Percentiles rank a stretch among this genome's conserved stretches.
Evolutionary conservation across 2,113 vertebrate genomes (phyloP).

Genomic region (Gasterosteus nipponicus): DNA sequence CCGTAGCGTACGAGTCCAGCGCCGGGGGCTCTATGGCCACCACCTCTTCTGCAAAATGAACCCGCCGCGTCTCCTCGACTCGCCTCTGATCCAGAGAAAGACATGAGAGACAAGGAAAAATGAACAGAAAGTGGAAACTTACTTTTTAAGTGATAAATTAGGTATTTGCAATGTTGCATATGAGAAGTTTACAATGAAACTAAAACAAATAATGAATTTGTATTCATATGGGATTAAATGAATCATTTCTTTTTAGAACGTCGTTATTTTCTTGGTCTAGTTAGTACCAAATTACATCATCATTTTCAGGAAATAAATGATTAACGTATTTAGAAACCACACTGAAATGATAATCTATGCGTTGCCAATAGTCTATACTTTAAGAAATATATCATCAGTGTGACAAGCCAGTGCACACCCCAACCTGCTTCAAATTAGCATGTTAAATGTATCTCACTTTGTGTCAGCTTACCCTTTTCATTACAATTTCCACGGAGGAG

Average conservation of each 20-base stretch:
- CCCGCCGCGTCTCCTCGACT: constrained; percentile 69
- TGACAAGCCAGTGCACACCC: neutral
- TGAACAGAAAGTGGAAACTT: neutral
- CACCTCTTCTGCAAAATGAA: constrained; percentile 77
- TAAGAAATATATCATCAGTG: neutral
- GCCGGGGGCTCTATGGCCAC: constrained; percentile 48
- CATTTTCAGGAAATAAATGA: neutral
- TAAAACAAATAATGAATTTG: neutral
- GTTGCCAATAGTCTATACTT: neutral
- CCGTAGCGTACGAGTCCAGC: constrained; percentile 22
- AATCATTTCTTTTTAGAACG: neutral
- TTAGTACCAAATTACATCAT: neutral
- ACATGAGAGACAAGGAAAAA: neutral
- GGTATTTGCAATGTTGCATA: neutral
- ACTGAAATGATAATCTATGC: neutral
- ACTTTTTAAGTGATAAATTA: neutral
- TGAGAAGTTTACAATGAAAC: neutral
- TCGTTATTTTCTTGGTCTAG: neutral
- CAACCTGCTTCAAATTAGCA: neutral
- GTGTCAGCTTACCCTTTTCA: constrained; percentile 74
- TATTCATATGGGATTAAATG: neutral
- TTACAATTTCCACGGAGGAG: constrained; percentile 60
- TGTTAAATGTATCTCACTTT: neutral
- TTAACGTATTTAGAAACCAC: neutral
- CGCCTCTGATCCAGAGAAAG: constrained; percentile 64